Conservation (phyloP, 2,113 vertebrate species). For the Sturnira hondurensis region DNA sequence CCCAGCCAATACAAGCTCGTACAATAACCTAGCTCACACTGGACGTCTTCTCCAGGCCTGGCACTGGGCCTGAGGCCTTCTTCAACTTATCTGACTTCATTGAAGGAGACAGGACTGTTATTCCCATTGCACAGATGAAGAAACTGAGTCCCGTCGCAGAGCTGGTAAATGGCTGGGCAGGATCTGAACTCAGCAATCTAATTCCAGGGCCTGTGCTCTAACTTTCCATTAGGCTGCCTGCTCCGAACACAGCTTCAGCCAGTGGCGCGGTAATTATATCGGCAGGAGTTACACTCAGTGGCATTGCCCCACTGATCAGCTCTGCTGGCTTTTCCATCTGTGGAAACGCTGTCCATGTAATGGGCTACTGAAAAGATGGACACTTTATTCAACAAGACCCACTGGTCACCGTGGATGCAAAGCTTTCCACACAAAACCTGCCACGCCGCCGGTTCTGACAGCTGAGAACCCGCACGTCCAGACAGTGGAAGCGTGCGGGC, state of each 20-base stretch:
- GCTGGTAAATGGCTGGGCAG: not conserved
- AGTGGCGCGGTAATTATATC: accelerated
- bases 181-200: not conserved
- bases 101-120: not conserved
- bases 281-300: not conserved
- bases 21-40: accelerated
- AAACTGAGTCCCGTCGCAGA: not conserved
- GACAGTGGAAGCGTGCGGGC: accelerated
- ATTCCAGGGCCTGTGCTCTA: not conserved
- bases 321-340: not conserved
- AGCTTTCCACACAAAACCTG: too few species aligned
- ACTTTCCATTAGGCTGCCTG: accelerated
- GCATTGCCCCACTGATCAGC: accelerated
- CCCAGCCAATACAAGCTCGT: accelerated
- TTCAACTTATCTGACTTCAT: not conserved
- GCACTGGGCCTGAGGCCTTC: not conserved
- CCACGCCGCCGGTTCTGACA: accelerated
- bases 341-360: not conserved
- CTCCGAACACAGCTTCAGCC: not conserved
- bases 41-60: not conserved
- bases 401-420: accelerated
- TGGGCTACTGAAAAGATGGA: not conserved
- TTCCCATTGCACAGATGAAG: not conserved
- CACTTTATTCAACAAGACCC: not conserved
- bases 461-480: too few species aligned